phyloP scores from a whole-genome alignment of 1,140 invertebrate species.

The Ceratitis capitata region DNA sequence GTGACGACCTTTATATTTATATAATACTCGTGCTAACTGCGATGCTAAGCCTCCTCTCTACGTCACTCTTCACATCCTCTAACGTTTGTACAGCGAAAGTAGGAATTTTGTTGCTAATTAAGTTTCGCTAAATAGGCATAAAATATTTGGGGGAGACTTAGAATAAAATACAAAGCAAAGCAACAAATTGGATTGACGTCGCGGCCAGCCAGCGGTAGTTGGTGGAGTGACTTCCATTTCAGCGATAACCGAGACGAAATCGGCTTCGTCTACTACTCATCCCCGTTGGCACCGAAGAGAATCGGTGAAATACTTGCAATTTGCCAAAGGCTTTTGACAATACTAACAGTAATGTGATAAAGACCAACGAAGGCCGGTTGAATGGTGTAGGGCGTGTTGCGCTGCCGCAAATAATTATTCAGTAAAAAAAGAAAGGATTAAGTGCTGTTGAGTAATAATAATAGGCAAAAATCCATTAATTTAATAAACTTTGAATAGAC shows the following conservation, averaged over 20 bases:
- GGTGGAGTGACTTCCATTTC: not conserved
- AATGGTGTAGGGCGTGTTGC: not conserved
- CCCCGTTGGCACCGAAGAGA: too few relatives aligned
- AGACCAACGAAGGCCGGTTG: too few relatives aligned
- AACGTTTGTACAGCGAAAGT: not conserved
- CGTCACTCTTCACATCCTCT: not conserved
- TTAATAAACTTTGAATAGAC: conserved; percentile 12
- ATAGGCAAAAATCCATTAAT: conserved; percentile 11
- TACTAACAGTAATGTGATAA: not conserved
- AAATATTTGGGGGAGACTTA: conserved; percentile 11
- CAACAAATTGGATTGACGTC: not conserved
- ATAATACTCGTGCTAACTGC: too few relatives aligned
- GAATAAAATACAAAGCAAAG: too few relatives aligned
- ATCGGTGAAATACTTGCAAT: not conserved
- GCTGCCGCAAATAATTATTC: not conserved
- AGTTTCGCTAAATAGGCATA: conserved; percentile 39
- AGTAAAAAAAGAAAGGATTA: not conserved
- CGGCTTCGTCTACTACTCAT: not conserved
- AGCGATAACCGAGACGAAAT: not conserved
- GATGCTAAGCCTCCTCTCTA: not conserved
- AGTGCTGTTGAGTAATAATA: conserved; percentile 3
- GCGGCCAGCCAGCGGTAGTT: not conserved
- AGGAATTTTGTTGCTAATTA: conserved; percentile 16
- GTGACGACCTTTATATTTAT: not conserved
- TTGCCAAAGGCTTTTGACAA: not conserved